Evolutionary conservation across 2,888 invertebrate genomes (phyloP).

Genomic region (Panzeria rudis): DNA sequence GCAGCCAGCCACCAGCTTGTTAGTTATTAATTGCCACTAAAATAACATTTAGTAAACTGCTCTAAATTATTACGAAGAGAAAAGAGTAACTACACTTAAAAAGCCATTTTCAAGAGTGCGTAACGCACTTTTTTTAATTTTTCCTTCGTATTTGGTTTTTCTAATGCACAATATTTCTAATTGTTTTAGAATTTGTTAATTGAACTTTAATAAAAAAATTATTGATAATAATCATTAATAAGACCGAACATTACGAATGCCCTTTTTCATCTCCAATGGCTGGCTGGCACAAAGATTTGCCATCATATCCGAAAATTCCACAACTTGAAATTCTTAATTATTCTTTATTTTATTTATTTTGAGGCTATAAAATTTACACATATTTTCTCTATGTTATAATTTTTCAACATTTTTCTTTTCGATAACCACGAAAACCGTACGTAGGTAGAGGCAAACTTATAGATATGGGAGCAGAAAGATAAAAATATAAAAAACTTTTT

Average conservation of each 20-base stretch:
- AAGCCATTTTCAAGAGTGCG: slow-evolving; percentile 46
- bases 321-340: slow-evolving; percentile 17
- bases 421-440: slow-evolving; percentile 59
- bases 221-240: slow-evolving; percentile 10
- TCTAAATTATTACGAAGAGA: slow-evolving; percentile 34
- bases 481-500: slow-evolving; percentile 64
- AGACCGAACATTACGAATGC: background rate
- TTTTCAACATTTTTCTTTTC: slow-evolving; percentile 44
- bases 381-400: slow-evolving; percentile 42
- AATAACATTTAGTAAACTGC: slow-evolving; percentile 20
- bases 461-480: slow-evolving; percentile 43
- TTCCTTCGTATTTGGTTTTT: slow-evolving; percentile 26
- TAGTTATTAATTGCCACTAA: slow-evolving; percentile 33
- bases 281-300: slow-evolving; percentile 13
- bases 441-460: slow-evolving; percentile 62
- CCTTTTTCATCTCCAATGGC: slow-evolving; percentile 13
- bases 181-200: slow-evolving; percentile 11
- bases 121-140: slow-evolving; percentile 38
- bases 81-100: slow-evolving; percentile 26
- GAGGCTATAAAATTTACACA: slow-evolving; percentile 29
- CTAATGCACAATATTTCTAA: slow-evolving; percentile 26
- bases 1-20: slow-evolving; percentile 31
- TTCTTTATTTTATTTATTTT: slow-evolving; percentile 11
- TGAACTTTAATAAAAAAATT: slow-evolving; percentile 11
- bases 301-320: slow-evolving; percentile 16